A percentile compares a stretch with the other conserved stretches of the same genome.
These are phyloP conservation scores for Ypsolopha scabrella DNA, from an alignment of 2,888 invertebrate genomes.

Conservation along the genomic window DNA sequence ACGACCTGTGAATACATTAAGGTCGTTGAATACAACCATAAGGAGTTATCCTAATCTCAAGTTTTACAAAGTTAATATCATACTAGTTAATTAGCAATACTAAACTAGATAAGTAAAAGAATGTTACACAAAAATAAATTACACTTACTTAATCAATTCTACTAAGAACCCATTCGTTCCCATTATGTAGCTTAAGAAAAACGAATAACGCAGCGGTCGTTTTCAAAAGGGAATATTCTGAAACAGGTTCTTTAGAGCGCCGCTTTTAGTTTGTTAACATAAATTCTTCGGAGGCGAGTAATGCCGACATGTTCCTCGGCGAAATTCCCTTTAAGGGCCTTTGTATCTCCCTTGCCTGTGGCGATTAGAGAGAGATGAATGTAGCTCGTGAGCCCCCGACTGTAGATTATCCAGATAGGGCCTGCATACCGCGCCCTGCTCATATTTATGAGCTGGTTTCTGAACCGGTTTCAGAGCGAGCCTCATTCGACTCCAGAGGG, in stretches of 20 bases:
- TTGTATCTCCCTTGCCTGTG: slow-evolving; percentile 45
- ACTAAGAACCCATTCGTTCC: background rate
- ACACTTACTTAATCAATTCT: background rate
- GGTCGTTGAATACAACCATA: no score
- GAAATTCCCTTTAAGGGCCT: slow-evolving; percentile 47
- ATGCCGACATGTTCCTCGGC: slow-evolving; percentile 34
- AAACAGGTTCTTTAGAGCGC: slow-evolving; percentile 33
- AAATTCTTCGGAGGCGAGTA: slow-evolving; percentile 55
- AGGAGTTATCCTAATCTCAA: no score
- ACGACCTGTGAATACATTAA: no score
- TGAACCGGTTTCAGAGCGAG: slow-evolving; percentile 35
- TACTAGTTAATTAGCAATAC: no score
- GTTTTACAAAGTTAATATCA: no score
- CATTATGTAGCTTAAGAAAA: background rate
- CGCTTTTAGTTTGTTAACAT: slow-evolving; percentile 26
- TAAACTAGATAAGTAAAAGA: no score
- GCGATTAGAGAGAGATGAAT: slow-evolving; percentile 52
- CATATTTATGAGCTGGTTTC: slow-evolving; percentile 32
- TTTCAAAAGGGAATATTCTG: slow-evolving; percentile 1
- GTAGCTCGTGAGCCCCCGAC: slow-evolving; percentile 16
- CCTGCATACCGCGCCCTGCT: slow-evolving; percentile 28
- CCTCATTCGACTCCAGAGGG: slow-evolving; percentile 27
- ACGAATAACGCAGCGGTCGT: slow-evolving; percentile 1
- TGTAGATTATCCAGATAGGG: slow-evolving; percentile 43
- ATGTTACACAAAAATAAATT: no score